Percentiles rank a stretch among this genome's conserved stretches.
Evolutionary conservation across 2,113 vertebrate species (phyloP).

Genomic region (Hippolais icterina): DNA sequence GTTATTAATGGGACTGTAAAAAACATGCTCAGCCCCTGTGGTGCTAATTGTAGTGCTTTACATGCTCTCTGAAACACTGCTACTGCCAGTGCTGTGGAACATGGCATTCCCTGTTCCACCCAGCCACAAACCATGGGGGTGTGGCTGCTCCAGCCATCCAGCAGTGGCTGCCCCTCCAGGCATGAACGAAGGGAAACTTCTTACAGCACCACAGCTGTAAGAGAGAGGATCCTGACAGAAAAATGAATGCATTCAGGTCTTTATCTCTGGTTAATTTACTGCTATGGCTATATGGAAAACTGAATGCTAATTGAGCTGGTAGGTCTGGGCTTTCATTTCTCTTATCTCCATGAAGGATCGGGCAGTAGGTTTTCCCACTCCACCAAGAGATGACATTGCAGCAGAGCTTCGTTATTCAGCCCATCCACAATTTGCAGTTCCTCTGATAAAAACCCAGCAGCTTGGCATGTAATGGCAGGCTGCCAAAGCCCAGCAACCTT

Average conservation of each 20-base stretch:
- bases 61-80: neutral
- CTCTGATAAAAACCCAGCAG: neutral
- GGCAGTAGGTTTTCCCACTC: neutral
- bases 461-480: neutral
- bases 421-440: neutral
- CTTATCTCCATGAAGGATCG: rapidly evolving
- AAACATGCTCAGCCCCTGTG: neutral
- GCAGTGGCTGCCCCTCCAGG: neutral
- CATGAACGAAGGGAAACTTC: neutral
- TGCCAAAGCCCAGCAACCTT: neutral
- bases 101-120: neutral
- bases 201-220: neutral
- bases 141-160: neutral
- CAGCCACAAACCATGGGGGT: rapidly evolving
- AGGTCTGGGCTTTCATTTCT: neutral
- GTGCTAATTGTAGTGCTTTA: neutral
- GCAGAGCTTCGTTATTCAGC: neutral
- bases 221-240: neutral
- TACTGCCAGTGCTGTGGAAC: neutral
- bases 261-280: neutral
- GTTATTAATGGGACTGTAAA: neutral
- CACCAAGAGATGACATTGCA: neutral
- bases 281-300: neutral
- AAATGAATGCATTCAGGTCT: neutral
- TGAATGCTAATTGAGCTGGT: neutral